Conservation (phyloP, 2,797 vertebrate genomes). For the Gadopsis marmoratus region DNA sequence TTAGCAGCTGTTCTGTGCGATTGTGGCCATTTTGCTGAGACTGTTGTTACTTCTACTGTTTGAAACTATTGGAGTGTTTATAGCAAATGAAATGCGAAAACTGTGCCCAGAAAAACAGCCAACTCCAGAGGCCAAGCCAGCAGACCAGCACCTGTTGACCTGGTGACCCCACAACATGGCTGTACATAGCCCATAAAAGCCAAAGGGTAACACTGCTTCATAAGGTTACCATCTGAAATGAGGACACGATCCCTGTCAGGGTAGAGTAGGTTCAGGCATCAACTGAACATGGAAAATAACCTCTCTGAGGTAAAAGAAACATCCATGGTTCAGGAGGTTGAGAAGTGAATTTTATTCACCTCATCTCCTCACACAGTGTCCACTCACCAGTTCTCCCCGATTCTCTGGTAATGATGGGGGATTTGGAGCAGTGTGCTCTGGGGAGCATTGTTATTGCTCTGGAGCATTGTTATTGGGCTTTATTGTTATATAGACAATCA, state of each 20-base stretch:
- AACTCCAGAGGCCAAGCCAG: not conserved
- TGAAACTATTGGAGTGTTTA: not conserved
- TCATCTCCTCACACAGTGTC: slow-evolving; percentile 14
- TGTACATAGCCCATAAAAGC: slow-evolving; percentile 36
- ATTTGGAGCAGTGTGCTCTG: slow-evolving; percentile 12
- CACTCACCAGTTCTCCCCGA: slow-evolving; percentile 8
- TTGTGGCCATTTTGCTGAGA: not conserved
- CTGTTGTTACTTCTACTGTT: not conserved
- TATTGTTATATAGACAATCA: no score
- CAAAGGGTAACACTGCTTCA: slow-evolving; percentile 14
- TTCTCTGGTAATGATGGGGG: slow-evolving; percentile 39
- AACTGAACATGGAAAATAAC: slow-evolving; percentile 33
- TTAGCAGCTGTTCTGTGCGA: not conserved
- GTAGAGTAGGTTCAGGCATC: slow-evolving; percentile 17
- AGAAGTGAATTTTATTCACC: slow-evolving; percentile 17
- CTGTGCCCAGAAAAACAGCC: not conserved
- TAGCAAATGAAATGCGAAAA: slow-evolving; percentile 3
- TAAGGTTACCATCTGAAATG: slow-evolving; percentile 31
- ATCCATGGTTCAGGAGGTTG: slow-evolving; percentile 30
- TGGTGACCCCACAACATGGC: slow-evolving; percentile 18
- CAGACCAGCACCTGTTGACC: slow-evolving; percentile 35
- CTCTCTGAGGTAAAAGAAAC: slow-evolving; percentile 27
- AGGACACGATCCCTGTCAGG: slow-evolving; percentile 26
- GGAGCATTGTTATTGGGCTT: slow-evolving; percentile 18
- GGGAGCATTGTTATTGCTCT: slow-evolving; percentile 39